phyloP scores from a whole-genome alignment of 2,888 invertebrate species.

The Hylaea fasciaria region DNA sequence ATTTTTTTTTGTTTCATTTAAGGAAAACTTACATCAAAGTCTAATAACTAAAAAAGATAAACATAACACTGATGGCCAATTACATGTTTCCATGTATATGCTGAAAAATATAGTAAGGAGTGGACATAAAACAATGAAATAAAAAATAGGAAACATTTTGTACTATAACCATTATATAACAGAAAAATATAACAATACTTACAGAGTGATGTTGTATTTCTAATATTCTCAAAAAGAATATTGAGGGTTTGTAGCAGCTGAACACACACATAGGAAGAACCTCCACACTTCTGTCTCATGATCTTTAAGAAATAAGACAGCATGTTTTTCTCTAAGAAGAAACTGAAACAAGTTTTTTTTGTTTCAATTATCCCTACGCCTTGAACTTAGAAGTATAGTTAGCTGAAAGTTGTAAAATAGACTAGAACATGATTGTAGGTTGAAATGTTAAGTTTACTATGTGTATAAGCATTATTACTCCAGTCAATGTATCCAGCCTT shows the following conservation, averaged over 20 bases:
- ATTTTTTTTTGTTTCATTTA: not conserved
- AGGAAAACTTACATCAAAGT: not conserved
- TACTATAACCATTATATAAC: no score
- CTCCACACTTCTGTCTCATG: conserved; percentile 98
- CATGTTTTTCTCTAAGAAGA: conserved; percentile 99
- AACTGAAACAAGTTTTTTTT: conserved; percentile 87
- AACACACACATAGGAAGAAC: conserved; percentile 97
- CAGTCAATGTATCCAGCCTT: not conserved
- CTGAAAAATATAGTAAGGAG: no score
- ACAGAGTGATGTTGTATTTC: conserved; percentile 99
- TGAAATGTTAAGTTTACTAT: not conserved
- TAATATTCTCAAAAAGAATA: conserved; percentile 99
- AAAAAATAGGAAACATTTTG: no score
- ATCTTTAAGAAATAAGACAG: conserved; percentile 98
- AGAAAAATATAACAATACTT: conserved; percentile 81
- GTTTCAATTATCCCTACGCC: no score
- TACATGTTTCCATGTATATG: no score
- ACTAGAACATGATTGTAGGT: no score
- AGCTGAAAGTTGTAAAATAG: no score
- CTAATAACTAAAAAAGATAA: not conserved
- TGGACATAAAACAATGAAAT: no score
- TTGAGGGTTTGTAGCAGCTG: conserved; percentile 99
- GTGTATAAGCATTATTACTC: no score
- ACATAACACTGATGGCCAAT: no score
- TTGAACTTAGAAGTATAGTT: no score